Base-by-base conservation (phyloP, 2,113 vertebrate genomes). In the Glareola pratincola region DNA sequence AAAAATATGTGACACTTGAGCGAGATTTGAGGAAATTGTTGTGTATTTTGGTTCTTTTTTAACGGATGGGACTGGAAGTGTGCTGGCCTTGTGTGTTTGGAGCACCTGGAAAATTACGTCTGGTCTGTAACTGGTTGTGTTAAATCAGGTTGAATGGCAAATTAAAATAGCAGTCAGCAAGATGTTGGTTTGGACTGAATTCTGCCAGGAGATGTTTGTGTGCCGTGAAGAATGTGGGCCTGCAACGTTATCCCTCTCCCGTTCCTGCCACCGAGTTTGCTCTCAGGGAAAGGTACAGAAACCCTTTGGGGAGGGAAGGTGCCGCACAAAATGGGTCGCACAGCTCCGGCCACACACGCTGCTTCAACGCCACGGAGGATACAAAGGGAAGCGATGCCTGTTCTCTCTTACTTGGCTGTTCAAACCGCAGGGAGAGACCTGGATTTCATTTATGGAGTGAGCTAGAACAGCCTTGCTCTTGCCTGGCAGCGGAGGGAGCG, bases 11-110 rank as follows among this genome's bases (percentile, higher is more conserved):
- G 85, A 56, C n/a, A 41, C 66, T 81, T 57, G 39, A 82, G 67
- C 0, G 0, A 75, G 94, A 79, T 50, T 48, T 75, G 54, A 85
- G 78, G 71, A 88, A 85, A 79, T 48, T 29, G 45, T 57, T 85
- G 48, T 93, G 93, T 69, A 17, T 77, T 94, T 94, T 83, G 72
- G n/a, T 93, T 88, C 63, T 75, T 88, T 85, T 73, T 92, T 81
- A 90, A 85, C 15, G 64, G 56, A 15, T 83, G 59, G 41, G 23
- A 7, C 36, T 78, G 80, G 80, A 81, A 81, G 19, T 12, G 82
- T 94, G 68, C 51, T 90, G 79, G 72, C 2, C 2, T 59, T 47
- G 13, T 54, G 23, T 68, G 43, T 94, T 81, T 81, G 48, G 79
- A 75, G 85, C 83, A 81, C 90, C 75, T 91, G 88, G 88, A 80